Base-by-base conservation (phyloP, 2,797 vertebrate genomes). In the Cynodonichthys magdalenae region DNA sequence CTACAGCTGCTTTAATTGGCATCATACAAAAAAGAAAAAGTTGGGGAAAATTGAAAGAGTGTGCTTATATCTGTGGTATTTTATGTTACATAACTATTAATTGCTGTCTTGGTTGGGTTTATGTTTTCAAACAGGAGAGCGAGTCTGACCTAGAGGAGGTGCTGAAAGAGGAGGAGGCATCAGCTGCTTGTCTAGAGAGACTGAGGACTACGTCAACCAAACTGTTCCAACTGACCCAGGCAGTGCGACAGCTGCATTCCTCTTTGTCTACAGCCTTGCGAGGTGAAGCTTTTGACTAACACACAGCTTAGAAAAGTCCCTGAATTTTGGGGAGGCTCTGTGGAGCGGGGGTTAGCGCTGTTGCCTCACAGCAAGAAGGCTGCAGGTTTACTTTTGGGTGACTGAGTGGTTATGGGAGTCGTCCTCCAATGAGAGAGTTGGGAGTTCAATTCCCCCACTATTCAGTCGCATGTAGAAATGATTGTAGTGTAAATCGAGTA, bases 151-250 rank as follows among this genome's bases (percentile, higher is more conserved):
- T 58, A 0, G 77, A 87, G 27, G 59, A 27, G 48, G 88, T 75
- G 8, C 14, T 19, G 36, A 79, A 69, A 5, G 65, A 63, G 14
- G 81, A 50, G 53, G 71, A 88, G 12, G 36, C 56, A 18, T 75
- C 82, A 8, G 53, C 68, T 55, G 72, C 57, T 46, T 86, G 82
- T 67, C 71, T 93, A 51, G 92, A 84, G 77, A 91, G 44, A 62
- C 79, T 91, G 61, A 79, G 69, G 24, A 80, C 69, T 10, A 74
- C 90, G 17, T 93, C 93, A 15, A 60, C 63, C 14, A 90, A 90
- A 59, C 91, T 94, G 28, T 90, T 95, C 67, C 88, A 93, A 74
- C 81, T 98, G 51, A 94, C 94, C 76, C 86, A 88, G 24, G 93
- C 93, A 62, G 64, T 95, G 41, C 82, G 82, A 67, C 90, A 94